phyloP scores from a whole-genome alignment of 2,113 vertebrate species.

The Scomber japonicus region DNA sequence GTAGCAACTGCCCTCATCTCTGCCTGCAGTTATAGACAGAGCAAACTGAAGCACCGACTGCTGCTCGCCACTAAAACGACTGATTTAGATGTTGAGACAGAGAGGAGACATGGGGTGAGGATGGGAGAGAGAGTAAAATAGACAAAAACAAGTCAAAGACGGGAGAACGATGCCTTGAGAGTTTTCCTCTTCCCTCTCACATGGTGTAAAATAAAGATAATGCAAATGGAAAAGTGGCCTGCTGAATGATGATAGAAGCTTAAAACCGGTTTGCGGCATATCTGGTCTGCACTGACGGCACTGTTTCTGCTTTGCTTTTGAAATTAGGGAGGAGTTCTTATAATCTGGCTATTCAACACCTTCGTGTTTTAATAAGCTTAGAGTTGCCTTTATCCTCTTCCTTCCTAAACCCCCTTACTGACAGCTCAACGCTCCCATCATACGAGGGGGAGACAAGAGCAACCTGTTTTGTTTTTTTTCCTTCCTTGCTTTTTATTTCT shows the following conservation, averaged over 20 bases:
- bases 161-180: slow-evolving; percentile 52
- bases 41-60: slow-evolving; percentile 24
- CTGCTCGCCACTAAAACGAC: slow-evolving; percentile 8
- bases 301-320: slow-evolving; percentile 60
- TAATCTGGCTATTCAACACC: slow-evolving; percentile 78
- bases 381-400: slow-evolving; percentile 62
- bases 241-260: slow-evolving; percentile 71
- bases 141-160: slow-evolving; percentile 23
- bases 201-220: slow-evolving; percentile 60
- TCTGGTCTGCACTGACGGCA: slow-evolving; percentile 64
- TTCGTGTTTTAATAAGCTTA: slow-evolving; percentile 78
- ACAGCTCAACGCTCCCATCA: slow-evolving; percentile 54
- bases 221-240: slow-evolving; percentile 63
- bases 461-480: slow-evolving; percentile 13
- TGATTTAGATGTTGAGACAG: slow-evolving; percentile 46
- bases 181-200: slow-evolving; percentile 32
- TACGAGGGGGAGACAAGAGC: slow-evolving; percentile 2
- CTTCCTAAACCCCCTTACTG: slow-evolving; percentile 55
- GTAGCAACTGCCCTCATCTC: slow-evolving; percentile 25
- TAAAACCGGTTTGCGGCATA: slow-evolving; percentile 61
- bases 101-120: background rate
- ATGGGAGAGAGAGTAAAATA: background rate
- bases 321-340: slow-evolving; percentile 70
- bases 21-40: slow-evolving; percentile 42
- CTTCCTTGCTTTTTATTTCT: slow-evolving; percentile 24